Conservation (phyloP, 2,113 vertebrate species). For the Bos javanicus region DNA sequence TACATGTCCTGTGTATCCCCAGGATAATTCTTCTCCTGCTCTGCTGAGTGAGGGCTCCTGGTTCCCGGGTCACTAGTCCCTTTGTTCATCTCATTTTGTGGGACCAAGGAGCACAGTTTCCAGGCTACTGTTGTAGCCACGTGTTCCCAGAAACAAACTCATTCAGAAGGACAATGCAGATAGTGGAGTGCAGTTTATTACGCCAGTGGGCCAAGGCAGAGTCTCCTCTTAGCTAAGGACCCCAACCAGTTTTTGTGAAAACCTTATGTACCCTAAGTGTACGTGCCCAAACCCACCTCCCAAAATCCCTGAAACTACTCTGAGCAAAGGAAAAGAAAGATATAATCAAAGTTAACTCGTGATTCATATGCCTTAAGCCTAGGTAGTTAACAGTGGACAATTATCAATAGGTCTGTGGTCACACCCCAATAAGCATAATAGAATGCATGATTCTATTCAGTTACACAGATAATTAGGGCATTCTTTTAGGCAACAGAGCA, state of each 20-base stretch:
- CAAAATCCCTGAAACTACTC: not conserved
- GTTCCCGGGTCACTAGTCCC: rapidly evolving
- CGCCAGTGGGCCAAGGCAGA: rapidly evolving
- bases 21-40: not conserved
- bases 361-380: not conserved
- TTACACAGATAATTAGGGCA: not conserved
- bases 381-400: not conserved
- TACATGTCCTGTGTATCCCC: not conserved
- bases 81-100: not conserved
- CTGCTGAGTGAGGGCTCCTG: not conserved
- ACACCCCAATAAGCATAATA: not conserved
- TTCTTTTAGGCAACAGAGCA: not conserved
- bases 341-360: not conserved
- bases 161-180: not conserved
- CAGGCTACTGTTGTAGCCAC: not conserved
- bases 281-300: not conserved
- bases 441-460: not conserved
- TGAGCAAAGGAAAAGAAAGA: not conserved
- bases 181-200: not conserved
- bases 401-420: not conserved
- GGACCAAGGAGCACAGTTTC: not conserved
- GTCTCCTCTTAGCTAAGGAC: not conserved
- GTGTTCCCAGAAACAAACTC: not conserved
- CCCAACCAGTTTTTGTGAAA: not conserved
- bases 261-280: not conserved